Evolutionary conservation across 2,888 invertebrate species (phyloP), one percentile per base, ranked within the genome.

Genomic region (Athripsodes cinereus): DNA sequence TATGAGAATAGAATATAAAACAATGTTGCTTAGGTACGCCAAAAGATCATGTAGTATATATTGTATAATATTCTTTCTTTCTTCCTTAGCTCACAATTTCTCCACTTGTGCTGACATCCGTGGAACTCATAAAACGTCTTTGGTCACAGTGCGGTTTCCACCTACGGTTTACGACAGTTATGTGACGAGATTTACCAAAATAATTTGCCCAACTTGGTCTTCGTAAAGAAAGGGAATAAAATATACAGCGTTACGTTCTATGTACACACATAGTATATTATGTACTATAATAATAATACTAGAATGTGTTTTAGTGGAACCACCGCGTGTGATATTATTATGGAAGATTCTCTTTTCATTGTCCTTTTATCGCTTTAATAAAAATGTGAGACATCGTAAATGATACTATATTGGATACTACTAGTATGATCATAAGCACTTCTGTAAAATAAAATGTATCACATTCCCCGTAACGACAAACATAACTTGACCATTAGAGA

Each of bases 111-210:
- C 50, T 46, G 52, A 51, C 56, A 52, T 51, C 22, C 51, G 19
- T 26, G 20, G 46, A 40, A 26, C 22, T 44, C 56, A 40, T 56
- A 56, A 56, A 56, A 22, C 46, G 44, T 50, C 22, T 46, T 34
- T 22, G 55, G 35, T 35, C 50, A 21, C 18, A 26, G 49, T 13
- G 19, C 34, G n/a, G 16, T 40, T 19, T 49, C 19, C 56, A 22
- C 20, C 51, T 22, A 40, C 18, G 31, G 56, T 56, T 56, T 56
- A 56, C 50, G 52, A 40, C 20, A 26, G 20, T 50, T 13, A 46
- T 56, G 56, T 56, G 56, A 56, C 56, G 26, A 26, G 56, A 52
- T 52, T 56, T 31, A 31, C 26, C 6, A 35, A 50, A 44, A 50
- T 50, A 50, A 50, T 50, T 50, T 22, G 50, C 22, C 22, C 20